Evolutionary conservation across 2,888 invertebrate genomes (phyloP).

Genomic region (Zygothrica quintamaculata): DNA sequence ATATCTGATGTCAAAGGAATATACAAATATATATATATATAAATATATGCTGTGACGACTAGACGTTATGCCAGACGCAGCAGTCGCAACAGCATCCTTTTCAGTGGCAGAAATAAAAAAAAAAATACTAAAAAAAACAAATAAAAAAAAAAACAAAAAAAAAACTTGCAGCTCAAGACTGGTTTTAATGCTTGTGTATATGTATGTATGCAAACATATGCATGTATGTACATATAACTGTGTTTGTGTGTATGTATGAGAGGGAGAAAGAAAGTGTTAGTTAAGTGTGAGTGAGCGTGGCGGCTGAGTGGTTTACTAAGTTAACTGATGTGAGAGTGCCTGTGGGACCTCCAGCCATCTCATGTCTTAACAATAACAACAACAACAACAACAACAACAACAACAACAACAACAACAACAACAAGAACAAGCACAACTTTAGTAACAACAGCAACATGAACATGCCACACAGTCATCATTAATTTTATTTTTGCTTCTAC

Average conservation of each 20-base stretch:
- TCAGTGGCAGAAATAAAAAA: conserved; percentile 20
- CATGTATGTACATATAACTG: conserved; percentile 16
- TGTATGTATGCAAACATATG: conserved; percentile 4
- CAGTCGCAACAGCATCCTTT: conserved; percentile 49
- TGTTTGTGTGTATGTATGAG: conserved; percentile 12
- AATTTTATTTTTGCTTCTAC: conserved; percentile 42
- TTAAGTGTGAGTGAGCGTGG: conserved; percentile 7
- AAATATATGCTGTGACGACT: conserved; percentile 42
- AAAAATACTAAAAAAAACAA: no score
- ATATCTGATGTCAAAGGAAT: conserved; percentile 28
- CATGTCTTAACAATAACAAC: neutral
- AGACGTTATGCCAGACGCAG: conserved; percentile 59
- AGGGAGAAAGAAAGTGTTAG: conserved; percentile 15
- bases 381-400: conserved; percentile 33
- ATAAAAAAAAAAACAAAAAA: conserved; percentile 24
- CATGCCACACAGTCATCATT: conserved; percentile 51
- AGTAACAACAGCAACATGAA: neutral
- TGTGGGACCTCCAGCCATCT: conserved; percentile 8
- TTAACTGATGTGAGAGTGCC: conserved; percentile 9
- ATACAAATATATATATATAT: conserved; percentile 9
- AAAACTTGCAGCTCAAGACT: conserved; percentile 56
- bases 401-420: neutral
- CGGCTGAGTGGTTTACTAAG: conserved; percentile 19
- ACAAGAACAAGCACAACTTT: neutral
- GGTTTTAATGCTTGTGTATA: conserved; percentile 37